Conservation (phyloP, 2,888 invertebrate genomes). For the Laspeyria flexula region DNA sequence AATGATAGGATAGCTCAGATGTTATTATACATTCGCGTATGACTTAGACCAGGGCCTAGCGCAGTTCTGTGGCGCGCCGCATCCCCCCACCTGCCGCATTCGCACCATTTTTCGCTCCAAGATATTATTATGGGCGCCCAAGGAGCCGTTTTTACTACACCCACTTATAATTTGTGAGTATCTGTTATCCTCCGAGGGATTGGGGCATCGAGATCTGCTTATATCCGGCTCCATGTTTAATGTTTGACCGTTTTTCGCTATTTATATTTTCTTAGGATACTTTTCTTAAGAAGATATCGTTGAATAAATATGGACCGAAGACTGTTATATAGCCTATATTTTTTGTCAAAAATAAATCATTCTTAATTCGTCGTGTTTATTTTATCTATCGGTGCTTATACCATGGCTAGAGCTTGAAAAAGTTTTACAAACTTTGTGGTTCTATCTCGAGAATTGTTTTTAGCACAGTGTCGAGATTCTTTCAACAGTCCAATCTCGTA, state of each 20-base stretch:
- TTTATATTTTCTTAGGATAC: constrained; percentile 60
- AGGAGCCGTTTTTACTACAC: constrained; percentile 75
- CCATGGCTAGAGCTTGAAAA: no score
- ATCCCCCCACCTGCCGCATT: constrained; percentile 44
- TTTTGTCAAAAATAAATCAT: not conserved
- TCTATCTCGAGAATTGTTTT: no score
- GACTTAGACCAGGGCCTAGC: constrained; percentile 15
- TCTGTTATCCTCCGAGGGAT: constrained; percentile 63
- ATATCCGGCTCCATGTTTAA: constrained; percentile 59
- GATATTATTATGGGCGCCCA: constrained; percentile 78
- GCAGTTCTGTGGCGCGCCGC: constrained; percentile 12
- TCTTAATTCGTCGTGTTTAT: constrained; percentile 5
- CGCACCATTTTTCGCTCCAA: constrained; percentile 73
- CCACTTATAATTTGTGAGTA: constrained; percentile 78
- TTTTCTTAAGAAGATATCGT: constrained; percentile 30
- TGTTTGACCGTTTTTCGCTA: constrained; percentile 53
- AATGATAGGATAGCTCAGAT: no score
- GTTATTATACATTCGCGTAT: constrained; percentile 12
- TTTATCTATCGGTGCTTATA: constrained; percentile 1
- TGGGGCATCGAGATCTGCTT: constrained; percentile 54
- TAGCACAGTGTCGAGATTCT: no score
- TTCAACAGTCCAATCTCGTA: no score
- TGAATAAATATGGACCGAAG: constrained; percentile 24
- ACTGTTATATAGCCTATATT: not conserved
- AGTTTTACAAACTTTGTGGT: no score